phyloP scores from a whole-genome alignment of 2,888 invertebrate genomes.

The Creontiades dilutus region DNA sequence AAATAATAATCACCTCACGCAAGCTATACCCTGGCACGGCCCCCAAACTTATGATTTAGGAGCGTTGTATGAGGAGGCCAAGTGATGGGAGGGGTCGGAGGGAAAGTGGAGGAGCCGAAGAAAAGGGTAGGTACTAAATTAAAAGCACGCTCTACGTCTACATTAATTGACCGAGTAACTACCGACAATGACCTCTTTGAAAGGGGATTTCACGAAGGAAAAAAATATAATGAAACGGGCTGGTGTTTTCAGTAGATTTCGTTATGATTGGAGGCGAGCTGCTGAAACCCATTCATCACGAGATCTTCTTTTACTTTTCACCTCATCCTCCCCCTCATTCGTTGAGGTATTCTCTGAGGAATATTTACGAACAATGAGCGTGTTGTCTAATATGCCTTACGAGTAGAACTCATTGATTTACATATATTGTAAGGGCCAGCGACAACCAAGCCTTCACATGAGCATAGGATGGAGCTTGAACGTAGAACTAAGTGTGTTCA shows the following conservation, averaged over 20 bases:
- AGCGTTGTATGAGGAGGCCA: not conserved
- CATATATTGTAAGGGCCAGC: no score
- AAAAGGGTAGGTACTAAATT: constrained; percentile 50
- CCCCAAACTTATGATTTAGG: constrained; percentile 64
- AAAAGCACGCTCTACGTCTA: constrained; percentile 53
- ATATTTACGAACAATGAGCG: no score
- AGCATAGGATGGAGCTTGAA: no score
- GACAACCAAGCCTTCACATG: no score
- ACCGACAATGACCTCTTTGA: constrained; percentile 64
- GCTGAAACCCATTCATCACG: not conserved
- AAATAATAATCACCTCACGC: constrained; percentile 71
- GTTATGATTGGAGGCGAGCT: not conserved
- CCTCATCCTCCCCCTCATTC: not conserved
- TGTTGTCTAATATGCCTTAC: no score
- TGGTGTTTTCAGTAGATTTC: not conserved
- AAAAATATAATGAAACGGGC: not conserved
- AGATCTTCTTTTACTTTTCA: not conserved
- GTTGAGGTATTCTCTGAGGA: no score
- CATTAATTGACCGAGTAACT: constrained; percentile 55
- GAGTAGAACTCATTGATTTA: no score
- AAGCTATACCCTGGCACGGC: constrained; percentile 68
- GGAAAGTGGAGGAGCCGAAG: constrained; percentile 13
- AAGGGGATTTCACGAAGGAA: not conserved
- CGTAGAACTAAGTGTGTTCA: no score
- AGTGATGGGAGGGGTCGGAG: not conserved